These are phyloP conservation scores for Xanthorhoe designata DNA, from an alignment of 2,888 invertebrate genomes.

Conservation along the genomic window DNA sequence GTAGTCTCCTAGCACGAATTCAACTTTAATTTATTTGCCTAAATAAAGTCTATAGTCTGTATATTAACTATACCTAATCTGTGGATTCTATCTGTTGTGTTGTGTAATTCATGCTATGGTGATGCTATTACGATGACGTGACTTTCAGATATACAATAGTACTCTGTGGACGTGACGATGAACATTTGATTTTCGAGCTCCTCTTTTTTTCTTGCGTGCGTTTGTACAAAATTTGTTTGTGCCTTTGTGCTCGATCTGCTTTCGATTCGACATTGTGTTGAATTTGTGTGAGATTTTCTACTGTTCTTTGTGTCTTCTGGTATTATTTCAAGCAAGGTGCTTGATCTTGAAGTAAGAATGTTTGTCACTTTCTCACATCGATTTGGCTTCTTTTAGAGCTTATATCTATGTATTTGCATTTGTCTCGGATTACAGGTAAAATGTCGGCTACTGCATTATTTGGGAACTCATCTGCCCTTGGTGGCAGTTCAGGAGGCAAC, in stretches of 20 bases:
- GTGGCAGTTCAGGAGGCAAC: constrained; percentile 92
- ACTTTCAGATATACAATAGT: background rate
- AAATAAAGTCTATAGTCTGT: too few relatives aligned
- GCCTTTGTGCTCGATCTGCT: too few relatives aligned
- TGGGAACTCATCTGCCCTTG: constrained; percentile 90
- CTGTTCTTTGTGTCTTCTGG: background rate
- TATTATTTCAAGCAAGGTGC: background rate
- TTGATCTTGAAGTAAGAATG: background rate
- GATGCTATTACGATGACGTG: background rate
- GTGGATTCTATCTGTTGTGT: too few relatives aligned
- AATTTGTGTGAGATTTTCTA: background rate
- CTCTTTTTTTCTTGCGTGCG: background rate
- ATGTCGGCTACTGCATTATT: constrained; percentile 91
- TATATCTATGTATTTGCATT: background rate
- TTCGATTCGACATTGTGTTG: background rate
- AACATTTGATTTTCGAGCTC: constrained; percentile 7
- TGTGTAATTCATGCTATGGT: too few relatives aligned
- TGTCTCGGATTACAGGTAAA: constrained; percentile 33
- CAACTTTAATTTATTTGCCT: too few relatives aligned
- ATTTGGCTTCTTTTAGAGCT: background rate
- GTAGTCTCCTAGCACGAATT: background rate
- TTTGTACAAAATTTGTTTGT: too few relatives aligned
- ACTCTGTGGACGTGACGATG: too few relatives aligned
- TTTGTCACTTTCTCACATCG: background rate
- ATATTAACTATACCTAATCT: too few relatives aligned